A percentile compares a stretch with the other conserved stretches of the same genome.
Evolutionary conservation across 2,888 invertebrate genomes (phyloP).

Genomic region (Callinectes sapidus): DNA sequence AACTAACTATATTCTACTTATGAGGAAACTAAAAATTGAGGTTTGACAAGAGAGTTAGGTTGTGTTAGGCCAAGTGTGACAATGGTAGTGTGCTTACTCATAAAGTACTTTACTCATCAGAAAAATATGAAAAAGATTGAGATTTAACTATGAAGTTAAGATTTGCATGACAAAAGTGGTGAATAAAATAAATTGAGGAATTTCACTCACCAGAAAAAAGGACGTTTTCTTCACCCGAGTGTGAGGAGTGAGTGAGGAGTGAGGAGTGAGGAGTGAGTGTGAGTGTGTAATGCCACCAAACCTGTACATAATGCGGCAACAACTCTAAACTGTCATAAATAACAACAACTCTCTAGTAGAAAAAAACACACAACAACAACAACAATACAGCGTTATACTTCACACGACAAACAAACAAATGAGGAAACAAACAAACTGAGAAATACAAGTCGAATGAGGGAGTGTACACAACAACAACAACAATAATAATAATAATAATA

Average conservation of each 20-base stretch:
- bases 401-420: slow-evolving; percentile 25
- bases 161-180: no score
- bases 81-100: no score
- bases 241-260: neutral
- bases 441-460: neutral
- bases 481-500: neutral
- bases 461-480: neutral
- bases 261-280: neutral
- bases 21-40: no score
- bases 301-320: neutral
- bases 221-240: neutral
- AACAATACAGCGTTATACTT: neutral
- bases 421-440: slow-evolving; percentile 20
- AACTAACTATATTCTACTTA: no score
- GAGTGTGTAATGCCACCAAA: neutral
- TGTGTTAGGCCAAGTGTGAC: neutral
- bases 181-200: no score
- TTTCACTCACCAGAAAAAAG: no score
- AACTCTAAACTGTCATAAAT: slow-evolving; percentile 4
- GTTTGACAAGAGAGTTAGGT: neutral
- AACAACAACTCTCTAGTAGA: neutral
- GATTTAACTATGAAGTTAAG: no score
- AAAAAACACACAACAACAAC: neutral
- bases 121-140: no score
- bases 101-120: no score